Evolutionary conservation across 2,888 invertebrate genomes (phyloP), one percentile per base, ranked within the genome.

Genomic region (Sycophila texana): DNA sequence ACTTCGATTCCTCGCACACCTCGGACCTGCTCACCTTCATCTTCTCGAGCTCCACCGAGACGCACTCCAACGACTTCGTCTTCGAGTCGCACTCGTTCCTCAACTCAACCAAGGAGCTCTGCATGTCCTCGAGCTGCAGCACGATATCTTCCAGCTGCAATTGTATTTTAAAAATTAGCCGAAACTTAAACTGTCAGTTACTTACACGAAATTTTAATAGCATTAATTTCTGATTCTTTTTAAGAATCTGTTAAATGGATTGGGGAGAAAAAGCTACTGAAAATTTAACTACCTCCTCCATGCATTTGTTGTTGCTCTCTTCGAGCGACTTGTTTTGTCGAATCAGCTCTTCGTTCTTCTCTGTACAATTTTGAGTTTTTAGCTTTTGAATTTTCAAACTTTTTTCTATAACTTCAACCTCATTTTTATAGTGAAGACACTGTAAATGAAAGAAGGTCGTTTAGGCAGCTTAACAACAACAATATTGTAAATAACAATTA

Each of bases 1-100:
- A 80, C 70, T 87, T 85, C 1, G 88, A 87, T 80, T 89, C 88
- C 65, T 87, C 87, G 51, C 85, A 87, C 4, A 88, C 83, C 81
- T 89, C 86, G 0, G 86, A 85, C 80, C 86, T 84, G 71, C 86
- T 87, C 4, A 85, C 80, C n/a, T 86, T 85, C 61, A 86, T 84
- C 77, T 87, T 83, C 30, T 82, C 86, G 53, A 88, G 85, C 79
- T 89, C 89, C 1, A 84, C 85, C 18, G 87, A 86, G 49, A 89
- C 83, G 47, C 81, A 83, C n/a, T 85, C 85, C 18, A 89, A 65
- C 26, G 86, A 86, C 76, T 85, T 83, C 4, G 81, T 84, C 65
- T 89, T 89, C 0, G 84, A 70, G 53, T 87, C 87, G 72, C 86
- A 88, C 70, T 89, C 87, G 3, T 84, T 83, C 67, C 84, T 83